phyloP scores from a whole-genome alignment of 2,113 vertebrate genomes.

The Salvelinus fontinalis region DNA sequence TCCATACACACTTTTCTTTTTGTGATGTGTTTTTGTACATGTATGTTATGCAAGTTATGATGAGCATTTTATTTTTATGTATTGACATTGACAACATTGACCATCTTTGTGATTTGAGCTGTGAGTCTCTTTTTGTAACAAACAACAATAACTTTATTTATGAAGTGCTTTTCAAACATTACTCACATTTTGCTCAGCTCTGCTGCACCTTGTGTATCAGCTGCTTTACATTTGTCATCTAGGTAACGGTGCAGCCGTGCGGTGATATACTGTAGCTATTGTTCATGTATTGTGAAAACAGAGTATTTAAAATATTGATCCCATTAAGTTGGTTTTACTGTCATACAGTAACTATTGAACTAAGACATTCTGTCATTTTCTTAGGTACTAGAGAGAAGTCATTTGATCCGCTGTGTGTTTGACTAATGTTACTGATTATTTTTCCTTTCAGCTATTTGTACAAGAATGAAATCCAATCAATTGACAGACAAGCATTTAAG shows the following conservation, averaged over 20 bases:
- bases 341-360: background rate
- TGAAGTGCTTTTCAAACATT: no score
- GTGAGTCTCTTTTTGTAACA: no score
- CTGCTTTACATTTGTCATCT: background rate
- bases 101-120: no score
- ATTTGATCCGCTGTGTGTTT: conserved; percentile 36
- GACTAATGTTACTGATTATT: conserved; percentile 88
- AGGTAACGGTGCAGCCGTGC: no score
- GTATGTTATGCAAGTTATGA: background rate
- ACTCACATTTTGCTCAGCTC: background rate
- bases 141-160: no score
- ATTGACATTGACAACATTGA: no score
- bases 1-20: background rate
- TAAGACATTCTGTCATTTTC: conserved; percentile 15
- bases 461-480: conserved; percentile 99
- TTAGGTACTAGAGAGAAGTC: conserved; percentile 22
- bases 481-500: conserved; percentile 99
- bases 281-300: background rate
- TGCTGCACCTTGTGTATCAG: background rate
- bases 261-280: background rate
- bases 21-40: background rate
- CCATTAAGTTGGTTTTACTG: background rate
- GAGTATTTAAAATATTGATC: background rate
- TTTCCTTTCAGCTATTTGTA: conserved; percentile 99
- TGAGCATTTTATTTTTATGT: no score